A percentile compares a stretch with the other conserved stretches of the same genome.
Evolutionary conservation across 2,888 invertebrate species (phyloP).

Genomic region (Xanthia togata): DNA sequence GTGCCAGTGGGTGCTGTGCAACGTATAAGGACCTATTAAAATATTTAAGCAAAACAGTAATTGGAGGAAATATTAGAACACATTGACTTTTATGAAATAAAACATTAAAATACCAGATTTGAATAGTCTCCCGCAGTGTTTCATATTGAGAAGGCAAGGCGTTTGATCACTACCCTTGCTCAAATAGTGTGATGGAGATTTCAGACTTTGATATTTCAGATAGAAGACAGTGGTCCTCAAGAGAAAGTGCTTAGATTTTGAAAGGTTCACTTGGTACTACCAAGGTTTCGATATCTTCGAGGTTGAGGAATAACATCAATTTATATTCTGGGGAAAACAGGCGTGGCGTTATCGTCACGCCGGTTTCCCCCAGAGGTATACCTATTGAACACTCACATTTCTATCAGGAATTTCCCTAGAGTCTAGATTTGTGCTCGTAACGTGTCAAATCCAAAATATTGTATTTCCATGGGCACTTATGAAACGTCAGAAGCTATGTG

Average conservation of each 20-base stretch:
- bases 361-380: not conserved
- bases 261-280: not conserved
- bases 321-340: too few species aligned
- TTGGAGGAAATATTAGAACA: not conserved
- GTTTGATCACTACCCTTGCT: not conserved
- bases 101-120: not conserved
- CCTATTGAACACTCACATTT: not conserved
- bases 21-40: not conserved
- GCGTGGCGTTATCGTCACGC: not conserved
- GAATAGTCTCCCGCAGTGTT: not conserved
- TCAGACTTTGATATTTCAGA: not conserved
- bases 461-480: too few species aligned
- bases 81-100: not conserved
- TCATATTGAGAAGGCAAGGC: not conserved
- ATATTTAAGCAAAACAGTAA: slow-evolving; percentile 5
- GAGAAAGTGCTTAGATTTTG: not conserved
- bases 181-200: not conserved
- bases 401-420: not conserved
- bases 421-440: not conserved
- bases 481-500: too few species aligned
- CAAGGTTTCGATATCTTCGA: too few species aligned
- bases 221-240: not conserved
- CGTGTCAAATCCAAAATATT: too few species aligned
- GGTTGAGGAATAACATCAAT: not conserved
- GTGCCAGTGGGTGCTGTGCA: not conserved